Percentiles rank a stretch among this genome's conserved stretches.
Evolutionary conservation across 2,797 vertebrate species (phyloP).

Genomic region (Rhinoraja longicauda): DNA sequence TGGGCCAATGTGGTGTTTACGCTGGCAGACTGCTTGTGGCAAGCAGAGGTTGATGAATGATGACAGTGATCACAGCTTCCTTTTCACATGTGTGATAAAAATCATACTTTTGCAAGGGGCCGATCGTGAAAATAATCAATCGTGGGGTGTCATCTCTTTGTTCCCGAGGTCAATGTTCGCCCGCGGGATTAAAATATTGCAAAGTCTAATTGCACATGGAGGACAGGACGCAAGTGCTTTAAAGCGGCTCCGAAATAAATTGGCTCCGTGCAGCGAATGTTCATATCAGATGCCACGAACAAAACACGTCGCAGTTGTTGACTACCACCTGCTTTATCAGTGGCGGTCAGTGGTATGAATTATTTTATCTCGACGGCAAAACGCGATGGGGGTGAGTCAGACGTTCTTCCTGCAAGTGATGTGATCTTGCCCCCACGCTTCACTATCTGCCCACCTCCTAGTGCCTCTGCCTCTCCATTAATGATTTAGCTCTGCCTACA

Average conservation of each 20-base stretch:
- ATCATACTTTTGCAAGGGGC: not conserved
- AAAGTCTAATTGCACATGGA: not conserved
- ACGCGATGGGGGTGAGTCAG: not conserved
- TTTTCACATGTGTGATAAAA: not conserved
- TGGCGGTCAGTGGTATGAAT: not conserved
- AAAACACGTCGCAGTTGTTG: not conserved
- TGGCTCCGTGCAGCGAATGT: not conserved
- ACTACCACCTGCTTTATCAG: not conserved
- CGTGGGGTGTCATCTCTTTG: not conserved
- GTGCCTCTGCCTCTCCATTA: not conserved
- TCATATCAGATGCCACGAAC: not conserved
- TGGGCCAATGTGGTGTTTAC: not conserved
- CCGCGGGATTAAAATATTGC: not conserved
- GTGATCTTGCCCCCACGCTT: not conserved
- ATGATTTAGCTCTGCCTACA: conserved; percentile 14
- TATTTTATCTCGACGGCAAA: not conserved
- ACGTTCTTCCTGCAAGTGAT: not conserved
- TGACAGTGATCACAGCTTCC: not conserved
- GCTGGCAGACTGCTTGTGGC: not conserved
- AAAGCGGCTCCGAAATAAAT: not conserved
- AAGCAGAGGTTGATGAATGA: not conserved
- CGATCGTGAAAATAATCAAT: not conserved
- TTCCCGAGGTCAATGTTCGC: not conserved
- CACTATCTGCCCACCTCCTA: not conserved
- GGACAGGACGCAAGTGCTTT: not conserved